These are phyloP conservation scores for Drosophila histrio DNA, from an alignment of 2,888 invertebrate species.

Conservation along the genomic window DNA sequence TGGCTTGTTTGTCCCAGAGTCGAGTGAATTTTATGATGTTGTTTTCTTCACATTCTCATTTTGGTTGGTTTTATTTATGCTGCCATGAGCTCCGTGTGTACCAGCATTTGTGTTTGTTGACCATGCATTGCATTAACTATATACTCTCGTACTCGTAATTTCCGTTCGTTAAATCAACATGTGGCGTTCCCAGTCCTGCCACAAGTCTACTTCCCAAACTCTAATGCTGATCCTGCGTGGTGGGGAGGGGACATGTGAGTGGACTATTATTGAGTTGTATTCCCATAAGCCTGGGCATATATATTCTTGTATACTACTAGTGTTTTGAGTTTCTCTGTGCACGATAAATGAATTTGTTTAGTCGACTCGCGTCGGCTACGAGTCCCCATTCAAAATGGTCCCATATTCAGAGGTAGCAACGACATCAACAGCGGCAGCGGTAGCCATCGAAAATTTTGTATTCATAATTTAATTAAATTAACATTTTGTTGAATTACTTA, in stretches of 20 bases:
- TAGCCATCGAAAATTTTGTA: conserved; percentile 62
- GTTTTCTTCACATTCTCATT: conserved; percentile 54
- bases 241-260: not conserved
- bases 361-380: conserved; percentile 52
- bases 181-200: conserved; percentile 33
- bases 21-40: conserved; percentile 57
- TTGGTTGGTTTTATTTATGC: conserved; percentile 46
- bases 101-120: conserved; percentile 39
- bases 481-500: conserved; percentile 75
- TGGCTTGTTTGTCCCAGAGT: conserved; percentile 19
- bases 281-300: conserved; percentile 22
- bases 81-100: conserved; percentile 38
- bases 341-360: conserved; percentile 71
- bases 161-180: conserved; percentile 69
- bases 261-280: conserved; percentile 41
- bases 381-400: conserved; percentile 51
- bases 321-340: conserved; percentile 21
- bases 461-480: conserved; percentile 77
- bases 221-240: not conserved
- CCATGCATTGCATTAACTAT: conserved; percentile 61
- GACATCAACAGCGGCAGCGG: conserved; percentile 9
- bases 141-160: conserved; percentile 47
- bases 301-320: not conserved
- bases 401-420: conserved; percentile 5
- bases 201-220: not conserved